Evolutionary conservation across 2,797 vertebrate genomes (phyloP).

Genomic region (Sebastolobus alascanus): DNA sequence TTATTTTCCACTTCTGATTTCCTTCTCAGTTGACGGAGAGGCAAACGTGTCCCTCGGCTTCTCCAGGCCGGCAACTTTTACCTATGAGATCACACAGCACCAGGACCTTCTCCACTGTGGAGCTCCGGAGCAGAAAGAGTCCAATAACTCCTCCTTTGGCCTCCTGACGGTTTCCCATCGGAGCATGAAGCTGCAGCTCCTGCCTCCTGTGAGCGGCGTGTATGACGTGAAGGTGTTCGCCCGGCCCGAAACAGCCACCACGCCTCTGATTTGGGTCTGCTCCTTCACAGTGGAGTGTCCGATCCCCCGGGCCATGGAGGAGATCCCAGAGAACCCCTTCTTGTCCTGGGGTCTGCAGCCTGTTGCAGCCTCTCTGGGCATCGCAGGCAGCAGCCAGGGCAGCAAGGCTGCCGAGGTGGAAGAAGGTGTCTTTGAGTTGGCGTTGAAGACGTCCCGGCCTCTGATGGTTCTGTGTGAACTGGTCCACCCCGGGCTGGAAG

Average conservation of each 20-base stretch:
- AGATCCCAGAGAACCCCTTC: conserved; percentile 86
- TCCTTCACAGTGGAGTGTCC: conserved; percentile 86
- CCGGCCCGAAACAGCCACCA: conserved; percentile 59
- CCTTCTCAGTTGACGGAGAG: conserved; percentile 83
- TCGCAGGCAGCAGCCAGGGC: conserved; percentile 78
- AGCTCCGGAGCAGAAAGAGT: conserved; percentile 62
- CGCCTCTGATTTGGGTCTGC: conserved; percentile 85
- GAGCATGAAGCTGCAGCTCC: conserved; percentile 84
- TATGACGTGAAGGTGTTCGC: conserved; percentile 89
- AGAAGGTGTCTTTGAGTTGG: conserved; percentile 70
- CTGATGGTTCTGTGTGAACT: conserved; percentile 85
- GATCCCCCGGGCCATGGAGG: conserved; percentile 69
- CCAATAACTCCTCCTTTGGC: conserved; percentile 72
- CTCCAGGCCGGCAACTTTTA: conserved; percentile 79
- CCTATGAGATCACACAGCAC: conserved; percentile 85
- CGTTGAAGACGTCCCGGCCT: conserved; percentile 78
- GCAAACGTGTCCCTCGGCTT: conserved; percentile 81
- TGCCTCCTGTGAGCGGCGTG: conserved; percentile 77
- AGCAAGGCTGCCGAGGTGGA: conserved; percentile 74
- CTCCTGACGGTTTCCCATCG: conserved; percentile 79
- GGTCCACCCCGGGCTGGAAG: conserved; percentile 75
- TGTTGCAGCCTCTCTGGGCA: conserved; percentile 71
- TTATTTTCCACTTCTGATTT: conserved; percentile 1
- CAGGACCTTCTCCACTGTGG: conserved; percentile 75
- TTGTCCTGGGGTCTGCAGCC: conserved; percentile 86